Base-by-base conservation (phyloP, 2,888 invertebrate genomes). In the Germaria angustata region DNA sequence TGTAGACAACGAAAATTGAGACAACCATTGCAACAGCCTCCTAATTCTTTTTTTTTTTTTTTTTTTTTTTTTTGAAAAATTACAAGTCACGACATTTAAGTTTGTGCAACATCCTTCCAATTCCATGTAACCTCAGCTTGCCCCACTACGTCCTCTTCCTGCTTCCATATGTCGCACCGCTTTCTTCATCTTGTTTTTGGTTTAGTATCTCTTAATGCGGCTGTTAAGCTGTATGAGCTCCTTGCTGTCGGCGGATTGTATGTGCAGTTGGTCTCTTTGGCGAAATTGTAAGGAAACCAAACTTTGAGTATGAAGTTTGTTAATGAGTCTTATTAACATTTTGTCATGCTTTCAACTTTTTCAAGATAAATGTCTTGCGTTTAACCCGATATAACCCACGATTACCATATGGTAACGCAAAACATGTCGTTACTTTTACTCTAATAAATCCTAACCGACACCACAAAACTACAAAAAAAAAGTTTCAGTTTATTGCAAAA, bases 271-370 rank as follows among this genome's bases (percentile, higher is more conserved):
- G n/a, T 61, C 13, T 39, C 34, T 59, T 61, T 55, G 57, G 34
- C 24, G 32, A 57, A 71, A 61, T n/a, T 51, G 20, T 57, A 59
- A 46, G 22, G 49, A 44, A 49, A 71, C 13, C n/a, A n/a, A n/a
- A n/a, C 49, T 49, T 59, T 53, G 44, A 51, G 59, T 57, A 61
- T 68, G 68, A 53, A 66, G 51, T 66, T 73, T 80, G 79, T 73
- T 80, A 82, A 79, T 82, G 75, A 79, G 75, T 76, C 79, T 76
- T 82, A 79, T 82, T 82, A 79, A 82, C 79, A 79, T 82, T 82
- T 79, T 82, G 82, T 82, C 71, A 82, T 75, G 79, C 75, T 66
- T 79, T 79, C 24, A 66, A 81, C 61, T 77, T 66, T 41, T 71
- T 72, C 28, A 55, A 81, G 81, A 82, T 82, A 75, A 78, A 78